Conservation (phyloP, 2,797 vertebrate species). For the Xiphorhynchus erythropygius region DNA sequence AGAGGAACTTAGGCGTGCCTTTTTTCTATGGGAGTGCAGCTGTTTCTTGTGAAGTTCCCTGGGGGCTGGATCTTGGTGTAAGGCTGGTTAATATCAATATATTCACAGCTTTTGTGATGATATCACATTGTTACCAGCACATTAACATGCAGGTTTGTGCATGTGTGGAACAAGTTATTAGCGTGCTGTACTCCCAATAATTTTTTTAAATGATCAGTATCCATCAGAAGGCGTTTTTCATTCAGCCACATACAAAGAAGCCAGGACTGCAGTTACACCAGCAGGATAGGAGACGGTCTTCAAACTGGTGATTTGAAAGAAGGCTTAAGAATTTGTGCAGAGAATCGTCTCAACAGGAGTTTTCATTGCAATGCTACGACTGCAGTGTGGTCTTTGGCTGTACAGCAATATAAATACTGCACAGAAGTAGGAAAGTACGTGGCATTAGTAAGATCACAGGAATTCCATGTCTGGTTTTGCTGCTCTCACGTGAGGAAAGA, state of each 20-base stretch:
- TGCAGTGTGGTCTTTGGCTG: slow-evolving; percentile 37
- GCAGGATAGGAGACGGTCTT: not conserved
- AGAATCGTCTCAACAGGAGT: not conserved
- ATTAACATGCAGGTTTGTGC: not conserved
- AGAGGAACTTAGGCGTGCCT: slow-evolving; percentile 1
- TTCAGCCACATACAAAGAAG: not conserved
- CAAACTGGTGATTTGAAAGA: not conserved
- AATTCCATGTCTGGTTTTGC: slow-evolving; percentile 13
- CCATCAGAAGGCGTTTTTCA: not conserved
- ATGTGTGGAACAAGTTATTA: not conserved
- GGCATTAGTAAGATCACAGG: not conserved
- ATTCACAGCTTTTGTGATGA: not conserved
- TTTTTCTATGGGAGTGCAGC: slow-evolving; percentile 24
- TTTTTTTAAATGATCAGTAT: not conserved
- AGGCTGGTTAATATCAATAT: not conserved
- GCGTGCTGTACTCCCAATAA: accelerated
- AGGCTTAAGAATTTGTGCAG: not conserved
- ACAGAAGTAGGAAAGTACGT: not conserved
- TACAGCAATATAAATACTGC: slow-evolving; percentile 20
- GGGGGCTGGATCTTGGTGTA: not conserved
- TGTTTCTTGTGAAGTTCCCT: slow-evolving; percentile 19
- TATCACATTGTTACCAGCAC: not conserved
- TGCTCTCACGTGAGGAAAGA: not conserved
- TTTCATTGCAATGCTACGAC: not conserved
- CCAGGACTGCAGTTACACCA: not conserved